Percentiles rank a stretch among this genome's conserved stretches.
Evolutionary conservation across 2,113 vertebrate genomes (phyloP).

Genomic region (Carassius auratus): DNA sequence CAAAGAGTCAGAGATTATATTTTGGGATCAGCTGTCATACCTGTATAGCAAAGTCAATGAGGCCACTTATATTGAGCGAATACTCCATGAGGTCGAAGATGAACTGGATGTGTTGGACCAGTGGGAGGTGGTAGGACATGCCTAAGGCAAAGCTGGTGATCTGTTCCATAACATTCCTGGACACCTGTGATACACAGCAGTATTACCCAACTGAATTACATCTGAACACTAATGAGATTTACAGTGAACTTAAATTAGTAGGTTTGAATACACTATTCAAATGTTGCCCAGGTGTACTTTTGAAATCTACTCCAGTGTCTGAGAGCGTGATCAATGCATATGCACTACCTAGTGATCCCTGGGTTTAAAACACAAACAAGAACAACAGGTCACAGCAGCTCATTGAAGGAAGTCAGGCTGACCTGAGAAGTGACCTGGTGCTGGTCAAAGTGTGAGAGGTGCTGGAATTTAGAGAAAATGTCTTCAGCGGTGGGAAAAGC

Average conservation of each 20-base stretch:
- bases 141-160: conserved; percentile 99
- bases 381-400: background rate
- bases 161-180: conserved; percentile 98
- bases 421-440: conserved; percentile 99
- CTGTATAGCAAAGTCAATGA: conserved; percentile 99
- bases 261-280: background rate
- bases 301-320: background rate
- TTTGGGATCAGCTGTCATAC: conserved; percentile 65
- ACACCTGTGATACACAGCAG: conserved; percentile 79
- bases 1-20: background rate
- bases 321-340: background rate
- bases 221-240: background rate
- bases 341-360: background rate
- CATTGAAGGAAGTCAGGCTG: conserved; percentile 28
- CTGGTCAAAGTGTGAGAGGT: conserved; percentile 98
- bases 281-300: background rate
- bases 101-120: conserved; percentile 99
- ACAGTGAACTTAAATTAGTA: background rate
- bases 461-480: conserved; percentile 98
- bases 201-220: background rate
- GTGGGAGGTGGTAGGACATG: conserved; percentile 97
- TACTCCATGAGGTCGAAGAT: conserved; percentile 99
- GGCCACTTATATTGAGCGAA: conserved; percentile 97
- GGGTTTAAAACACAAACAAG: background rate
- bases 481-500: conserved; percentile 99